A percentile compares a stretch with the other conserved stretches of the same genome.
phyloP scores from a whole-genome alignment of 2,888 invertebrate species.

The Laothoe populi region DNA sequence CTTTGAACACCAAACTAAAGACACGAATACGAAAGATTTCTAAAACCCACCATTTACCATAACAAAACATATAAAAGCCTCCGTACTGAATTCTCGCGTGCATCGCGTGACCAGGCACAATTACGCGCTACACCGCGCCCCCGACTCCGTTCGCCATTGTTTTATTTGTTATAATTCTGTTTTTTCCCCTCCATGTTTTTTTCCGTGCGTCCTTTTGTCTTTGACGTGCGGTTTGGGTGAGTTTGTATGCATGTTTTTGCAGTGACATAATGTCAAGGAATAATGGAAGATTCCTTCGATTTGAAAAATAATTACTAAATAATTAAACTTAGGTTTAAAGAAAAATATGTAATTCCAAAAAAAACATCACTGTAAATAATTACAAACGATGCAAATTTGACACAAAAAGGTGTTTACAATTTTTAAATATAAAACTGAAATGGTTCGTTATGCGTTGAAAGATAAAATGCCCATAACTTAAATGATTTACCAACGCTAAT shows the following conservation, averaged over 20 bases:
- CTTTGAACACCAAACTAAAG: neutral
- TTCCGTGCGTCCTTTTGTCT: conserved; percentile 28
- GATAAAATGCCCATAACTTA: no score
- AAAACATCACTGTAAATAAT: no score
- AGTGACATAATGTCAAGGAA: neutral
- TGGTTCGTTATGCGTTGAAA: no score
- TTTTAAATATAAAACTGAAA: no score
- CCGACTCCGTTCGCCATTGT: conserved; percentile 27
- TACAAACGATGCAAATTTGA: no score
- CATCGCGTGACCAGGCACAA: conserved; percentile 33
- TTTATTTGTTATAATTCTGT: conserved; percentile 32
- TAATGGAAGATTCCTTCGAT: no score
- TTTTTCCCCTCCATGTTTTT: conserved; percentile 28
- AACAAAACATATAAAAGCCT: conserved; percentile 8
- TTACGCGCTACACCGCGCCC: conserved; percentile 29
- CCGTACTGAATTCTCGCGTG: conserved; percentile 25
- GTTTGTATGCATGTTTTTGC: neutral
- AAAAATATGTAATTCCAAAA: no score
- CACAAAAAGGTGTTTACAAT: no score
- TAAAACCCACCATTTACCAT: conserved; percentile 2
- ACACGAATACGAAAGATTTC: conserved; percentile 3
- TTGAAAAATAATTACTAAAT: no score
- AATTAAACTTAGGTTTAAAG: no score
- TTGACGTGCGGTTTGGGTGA: conserved; percentile 33
- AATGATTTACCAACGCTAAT: no score